Evolutionary conservation across 2,797 vertebrate species (phyloP).

Genomic region (Toxotes lorentzi): DNA sequence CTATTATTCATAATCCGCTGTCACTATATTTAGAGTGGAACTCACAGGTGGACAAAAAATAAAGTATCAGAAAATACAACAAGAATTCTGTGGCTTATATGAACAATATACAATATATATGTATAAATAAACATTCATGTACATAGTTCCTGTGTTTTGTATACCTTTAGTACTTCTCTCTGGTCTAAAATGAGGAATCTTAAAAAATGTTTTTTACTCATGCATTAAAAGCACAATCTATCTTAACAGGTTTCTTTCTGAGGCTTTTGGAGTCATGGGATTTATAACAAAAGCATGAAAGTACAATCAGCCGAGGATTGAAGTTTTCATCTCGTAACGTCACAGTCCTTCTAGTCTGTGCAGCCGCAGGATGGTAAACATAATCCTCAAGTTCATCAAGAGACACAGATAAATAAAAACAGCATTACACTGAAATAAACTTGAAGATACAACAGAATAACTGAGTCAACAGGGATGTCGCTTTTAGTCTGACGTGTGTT

Average conservation of each 20-base stretch:
- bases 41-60: no score
- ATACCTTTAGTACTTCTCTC: no score
- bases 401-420: not conserved
- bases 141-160: not conserved
- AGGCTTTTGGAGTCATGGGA: conserved; percentile 42
- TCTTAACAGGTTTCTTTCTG: conserved; percentile 1
- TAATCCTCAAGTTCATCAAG: not conserved
- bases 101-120: not conserved
- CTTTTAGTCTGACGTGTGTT: not conserved
- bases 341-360: not conserved
- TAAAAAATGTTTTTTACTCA: not conserved
- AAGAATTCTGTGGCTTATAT: no score
- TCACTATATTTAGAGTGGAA: no score
- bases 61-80: no score
- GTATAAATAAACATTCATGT: not conserved
- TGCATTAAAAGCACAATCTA: not conserved
- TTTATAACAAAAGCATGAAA: conserved; percentile 59
- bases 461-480: not conserved
- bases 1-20: no score
- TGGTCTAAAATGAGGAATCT: no score
- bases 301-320: conserved; percentile 27
- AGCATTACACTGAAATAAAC: not conserved
- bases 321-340: conserved; percentile 27
- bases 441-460: not conserved
- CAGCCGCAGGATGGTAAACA: not conserved